Evolutionary conservation across 2,797 vertebrate species (phyloP).

Genomic region (Hapalemur alaotrensis): DNA sequence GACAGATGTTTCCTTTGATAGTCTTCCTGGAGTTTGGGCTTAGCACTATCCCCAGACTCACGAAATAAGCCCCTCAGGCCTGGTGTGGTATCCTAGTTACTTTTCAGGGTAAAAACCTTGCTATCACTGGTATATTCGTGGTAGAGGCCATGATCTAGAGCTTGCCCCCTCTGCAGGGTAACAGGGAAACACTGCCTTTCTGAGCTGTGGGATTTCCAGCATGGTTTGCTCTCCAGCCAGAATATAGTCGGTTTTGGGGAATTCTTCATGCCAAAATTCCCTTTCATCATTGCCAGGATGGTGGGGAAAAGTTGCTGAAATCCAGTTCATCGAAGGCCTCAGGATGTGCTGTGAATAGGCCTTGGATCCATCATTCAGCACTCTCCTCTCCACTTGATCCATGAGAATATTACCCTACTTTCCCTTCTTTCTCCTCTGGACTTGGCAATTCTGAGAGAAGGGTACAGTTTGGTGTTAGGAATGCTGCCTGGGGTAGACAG

Average conservation of each 20-base stretch:
- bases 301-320: neutral
- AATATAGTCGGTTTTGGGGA: neutral
- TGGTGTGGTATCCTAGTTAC: neutral
- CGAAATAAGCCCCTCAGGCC: neutral
- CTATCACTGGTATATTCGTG: neutral
- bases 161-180: neutral
- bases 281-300: neutral
- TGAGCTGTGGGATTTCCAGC: neutral
- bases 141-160: neutral
- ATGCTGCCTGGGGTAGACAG: neutral
- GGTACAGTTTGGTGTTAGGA: neutral
- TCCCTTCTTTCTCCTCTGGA: neutral
- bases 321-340: neutral
- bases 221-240: neutral
- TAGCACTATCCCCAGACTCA: neutral
- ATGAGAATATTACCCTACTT: neutral
- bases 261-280: neutral
- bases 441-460: neutral
- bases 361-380: neutral
- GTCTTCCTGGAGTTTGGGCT: neutral
- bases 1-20: neutral
- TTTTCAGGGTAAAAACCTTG: neutral
- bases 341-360: neutral
- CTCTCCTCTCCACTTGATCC: neutral
- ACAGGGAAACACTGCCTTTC: neutral